Percentiles rank a stretch among this genome's conserved stretches.
Evolutionary conservation across 2,888 invertebrate species (phyloP).

Genomic region (Platypus cylindrus): DNA sequence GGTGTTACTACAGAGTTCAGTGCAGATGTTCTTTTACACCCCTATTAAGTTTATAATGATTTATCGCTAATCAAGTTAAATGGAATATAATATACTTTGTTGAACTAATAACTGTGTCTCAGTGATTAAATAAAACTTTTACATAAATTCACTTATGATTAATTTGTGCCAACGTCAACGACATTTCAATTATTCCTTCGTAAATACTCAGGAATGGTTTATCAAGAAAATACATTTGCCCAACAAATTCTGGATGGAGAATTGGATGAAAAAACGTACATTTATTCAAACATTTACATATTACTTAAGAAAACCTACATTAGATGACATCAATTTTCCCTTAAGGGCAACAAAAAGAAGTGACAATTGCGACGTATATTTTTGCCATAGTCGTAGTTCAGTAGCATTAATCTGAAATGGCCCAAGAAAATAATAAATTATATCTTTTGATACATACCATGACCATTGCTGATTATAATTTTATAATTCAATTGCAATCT

Average conservation of each 20-base stretch:
- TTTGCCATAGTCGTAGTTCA: conserved; percentile 31
- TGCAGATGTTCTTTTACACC: too few relatives aligned
- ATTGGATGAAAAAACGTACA: conserved; percentile 16
- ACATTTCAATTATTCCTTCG: conserved; percentile 1
- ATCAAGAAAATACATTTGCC: conserved; percentile 5
- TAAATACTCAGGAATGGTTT: conserved; percentile 14
- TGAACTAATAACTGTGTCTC: conserved; percentile 9
- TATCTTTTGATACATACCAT: conserved; percentile 36
- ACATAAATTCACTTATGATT: conserved; percentile 11
- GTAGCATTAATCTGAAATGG: conserved; percentile 20
- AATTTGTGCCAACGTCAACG: background rate
- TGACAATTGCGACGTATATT: conserved; percentile 24
- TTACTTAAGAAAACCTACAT: conserved; percentile 25
- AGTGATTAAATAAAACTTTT: conserved; percentile 1
- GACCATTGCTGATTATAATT: conserved; percentile 34
- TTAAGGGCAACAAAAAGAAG: conserved; percentile 30
- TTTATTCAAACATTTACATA: conserved; percentile 20
- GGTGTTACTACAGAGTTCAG: too few relatives aligned
- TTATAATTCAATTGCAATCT: conserved; percentile 35
- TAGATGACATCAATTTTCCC: conserved; percentile 35
- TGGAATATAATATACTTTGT: conserved; percentile 22
- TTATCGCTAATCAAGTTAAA: conserved; percentile 18
- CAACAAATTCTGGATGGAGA: conserved; percentile 20
- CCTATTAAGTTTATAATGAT: conserved; percentile 20
- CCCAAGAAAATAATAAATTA: conserved; percentile 18